Base-by-base conservation (phyloP, 2,888 invertebrate species). In the Agonopterix alstromeriana region DNA sequence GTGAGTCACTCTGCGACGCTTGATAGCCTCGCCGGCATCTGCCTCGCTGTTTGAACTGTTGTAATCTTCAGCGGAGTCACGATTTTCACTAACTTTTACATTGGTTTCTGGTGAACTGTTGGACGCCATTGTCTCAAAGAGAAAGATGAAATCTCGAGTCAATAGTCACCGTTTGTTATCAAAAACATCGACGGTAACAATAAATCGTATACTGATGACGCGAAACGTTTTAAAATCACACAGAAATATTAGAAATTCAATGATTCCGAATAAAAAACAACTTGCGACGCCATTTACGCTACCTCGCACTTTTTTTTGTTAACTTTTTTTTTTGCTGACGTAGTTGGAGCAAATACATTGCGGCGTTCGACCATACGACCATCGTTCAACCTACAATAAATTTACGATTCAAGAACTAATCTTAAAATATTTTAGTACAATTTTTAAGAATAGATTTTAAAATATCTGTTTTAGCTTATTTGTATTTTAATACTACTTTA, bases 201-300 rank as follows among this genome's bases (percentile, higher is more conserved):
- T 59, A 56, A 61, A 61, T 61, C 65, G 65, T 65, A 69, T 67
- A 68, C 53, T 67, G 61, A 67, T 59, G 68, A 65, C 61, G 60
- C 51, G 54, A 61, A 66, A 57, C 67, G 60, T 60, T 66, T 56
- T 59, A 63, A 56, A 67, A 71, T 65, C 60, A 63, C 67, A 60
- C 60, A 60, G 50, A 70, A 66, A 60, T 65, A 74, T 72, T 74
- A 79, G 80, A 83, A 83, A 82, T 74, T 77, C 77, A 78, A 70
- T 77, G 70, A 73, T 74, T 71, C 68, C 59, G 71, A 76, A 72
- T 82, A 82, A 83, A 88, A 88, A 85, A 87, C 86, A 88, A 86
- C 80, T 78, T 81, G 79, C 83, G 88, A 87, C 88, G 88, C 88
- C 88, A 88, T 88, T 88, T 86, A 75, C 58, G 76, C 77, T 77